Evolutionary conservation across 2,888 invertebrate genomes (phyloP), one percentile per base, ranked within the genome.

Genomic region (Petrophora chlorosata): DNA sequence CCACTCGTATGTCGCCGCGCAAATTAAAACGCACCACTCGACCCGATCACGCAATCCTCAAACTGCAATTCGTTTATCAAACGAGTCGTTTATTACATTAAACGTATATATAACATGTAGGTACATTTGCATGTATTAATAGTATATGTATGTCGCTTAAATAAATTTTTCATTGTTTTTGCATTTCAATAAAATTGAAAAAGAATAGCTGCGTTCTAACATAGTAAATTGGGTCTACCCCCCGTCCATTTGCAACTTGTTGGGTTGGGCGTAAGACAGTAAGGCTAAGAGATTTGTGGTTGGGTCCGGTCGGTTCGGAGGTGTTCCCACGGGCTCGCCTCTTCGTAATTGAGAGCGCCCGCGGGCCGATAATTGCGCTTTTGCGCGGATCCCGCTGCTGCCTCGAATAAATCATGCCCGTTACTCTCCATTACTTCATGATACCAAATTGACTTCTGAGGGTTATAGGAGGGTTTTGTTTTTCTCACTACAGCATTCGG

Each of bases 301-400:
- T 68, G 74, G 78, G 72, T 68, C 72, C 75, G 74, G 67, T 67
- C 71, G 78, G 73, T 66, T 68, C 73, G 76, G 79, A 79, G 82
- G 82, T 77, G 76, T 74, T 87, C 89, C 87, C 89, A 81, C 80
- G 87, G 86, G 90, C 76, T 79, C 82, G 76, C 85, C 90, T 85
- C 79, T 78, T 84, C 79, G 90, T 89, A 89, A 90, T 89, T 88
- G 90, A 89, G 89, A 83, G 89, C 85, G 87, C 87, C 89, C 79
- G 86, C 85, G 89, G 89, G 85, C 88, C 88, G 87, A 89, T 88
- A 88, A 88, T 87, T 86, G 89, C 82, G 83, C 79, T 78, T 75
- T 76, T 79, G 74, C 80, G 82, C 85, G 80, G 76, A 75, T 73
- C 71, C 73, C 67, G 54, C 51, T 63, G 56, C 62, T 70, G 70